These are phyloP conservation scores for Etheostoma nigrum DNA, from an alignment of 2,797 vertebrate species.

Conservation along the genomic window DNA sequence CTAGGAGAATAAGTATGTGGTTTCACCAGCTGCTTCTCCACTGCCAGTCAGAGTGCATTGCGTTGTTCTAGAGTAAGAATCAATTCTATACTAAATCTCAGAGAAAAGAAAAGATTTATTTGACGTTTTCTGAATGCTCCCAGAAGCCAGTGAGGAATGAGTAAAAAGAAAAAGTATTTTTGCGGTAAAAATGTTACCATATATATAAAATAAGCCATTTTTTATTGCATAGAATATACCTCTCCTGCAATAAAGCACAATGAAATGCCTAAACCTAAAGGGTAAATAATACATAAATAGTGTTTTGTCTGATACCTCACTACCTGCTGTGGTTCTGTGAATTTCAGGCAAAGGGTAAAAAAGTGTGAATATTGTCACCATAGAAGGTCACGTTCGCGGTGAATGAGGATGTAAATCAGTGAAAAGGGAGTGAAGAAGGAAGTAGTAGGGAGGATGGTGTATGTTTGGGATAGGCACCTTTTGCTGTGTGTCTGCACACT, in stretches of 20 bases:
- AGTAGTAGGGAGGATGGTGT: slow-evolving; percentile 53
- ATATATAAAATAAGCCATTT: slow-evolving; percentile 21
- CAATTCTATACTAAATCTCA: slow-evolving; percentile 33
- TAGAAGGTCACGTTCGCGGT: slow-evolving; percentile 65
- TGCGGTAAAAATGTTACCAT: not conserved
- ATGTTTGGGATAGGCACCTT: slow-evolving; percentile 51
- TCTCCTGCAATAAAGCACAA: slow-evolving; percentile 39
- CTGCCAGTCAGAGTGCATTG: slow-evolving; percentile 30
- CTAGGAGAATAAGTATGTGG: slow-evolving; percentile 37
- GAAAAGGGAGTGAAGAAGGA: slow-evolving; percentile 36
- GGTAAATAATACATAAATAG: slow-evolving; percentile 44
- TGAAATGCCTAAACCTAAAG: slow-evolving; percentile 27
- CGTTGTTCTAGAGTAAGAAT: slow-evolving; percentile 40
- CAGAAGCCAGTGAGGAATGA: slow-evolving; percentile 13
- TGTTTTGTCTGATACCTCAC: slow-evolving; percentile 36
- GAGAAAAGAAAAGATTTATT: slow-evolving; percentile 36
- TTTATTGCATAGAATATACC: slow-evolving; percentile 6
- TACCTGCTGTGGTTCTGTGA: slow-evolving; percentile 43
- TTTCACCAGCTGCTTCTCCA: slow-evolving; percentile 51
- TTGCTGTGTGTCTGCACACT: slow-evolving; percentile 49
- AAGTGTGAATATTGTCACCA: slow-evolving; percentile 55
- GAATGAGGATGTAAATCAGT: slow-evolving; percentile 69
- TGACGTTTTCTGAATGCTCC: slow-evolving; percentile 26
- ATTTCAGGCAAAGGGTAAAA: slow-evolving; percentile 46
- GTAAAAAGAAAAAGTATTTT: slow-evolving; percentile 2